Conservation (phyloP, 2,888 invertebrate species). For the Lomographa bimaculata region DNA sequence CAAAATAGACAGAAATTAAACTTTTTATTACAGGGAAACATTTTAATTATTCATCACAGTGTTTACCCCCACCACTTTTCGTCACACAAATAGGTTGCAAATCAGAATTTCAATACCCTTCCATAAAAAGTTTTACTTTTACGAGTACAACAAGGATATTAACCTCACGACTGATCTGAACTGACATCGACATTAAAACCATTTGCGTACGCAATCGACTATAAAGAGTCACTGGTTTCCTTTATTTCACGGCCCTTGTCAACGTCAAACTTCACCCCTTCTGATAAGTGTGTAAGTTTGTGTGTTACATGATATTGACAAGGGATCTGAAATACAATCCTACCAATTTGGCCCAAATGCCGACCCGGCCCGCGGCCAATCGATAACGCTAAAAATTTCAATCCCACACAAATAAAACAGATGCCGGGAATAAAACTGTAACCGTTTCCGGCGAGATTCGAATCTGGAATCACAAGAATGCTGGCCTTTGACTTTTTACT, state of each 20-base stretch:
- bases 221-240: conserved; percentile 28
- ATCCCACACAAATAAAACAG: conserved; percentile 27
- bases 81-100: too few species aligned
- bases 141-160: too few species aligned
- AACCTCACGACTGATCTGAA: too few species aligned
- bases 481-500: conserved; percentile 11
- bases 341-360: conserved; percentile 20
- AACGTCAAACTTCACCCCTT: conserved; percentile 39
- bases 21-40: too few species aligned
- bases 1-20: too few species aligned
- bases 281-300: conserved; percentile 31
- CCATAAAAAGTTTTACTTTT: too few species aligned
- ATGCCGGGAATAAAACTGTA: conserved; percentile 24
- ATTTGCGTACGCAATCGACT: conserved; percentile 31
- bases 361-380: conserved; percentile 15
- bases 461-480: conserved; percentile 20
- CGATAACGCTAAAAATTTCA: conserved; percentile 30
- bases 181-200: conserved; percentile 23
- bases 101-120: too few species aligned
- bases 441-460: conserved; percentile 9
- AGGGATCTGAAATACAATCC: conserved; percentile 34
- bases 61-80: too few species aligned
- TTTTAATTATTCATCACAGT: too few species aligned
- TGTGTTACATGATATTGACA: conserved; percentile 42
- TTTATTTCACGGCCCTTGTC: conserved; percentile 37